phyloP scores from a whole-genome alignment of 1,140 invertebrate species.

The Tigriopus japonicus region DNA sequence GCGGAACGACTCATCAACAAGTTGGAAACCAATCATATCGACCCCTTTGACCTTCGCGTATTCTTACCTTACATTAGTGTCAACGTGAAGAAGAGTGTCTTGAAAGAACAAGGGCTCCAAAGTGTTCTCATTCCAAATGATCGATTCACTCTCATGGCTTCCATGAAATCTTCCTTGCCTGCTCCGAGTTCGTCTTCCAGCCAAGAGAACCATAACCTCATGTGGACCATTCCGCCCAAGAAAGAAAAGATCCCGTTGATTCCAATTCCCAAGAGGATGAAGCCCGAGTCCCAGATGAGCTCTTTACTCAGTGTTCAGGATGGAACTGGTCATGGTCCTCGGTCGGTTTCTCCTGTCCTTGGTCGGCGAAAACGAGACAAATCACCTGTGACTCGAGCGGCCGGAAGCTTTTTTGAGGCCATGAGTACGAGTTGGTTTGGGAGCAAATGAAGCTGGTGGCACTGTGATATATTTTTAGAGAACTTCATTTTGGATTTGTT shows the following conservation, averaged over 20 bases:
- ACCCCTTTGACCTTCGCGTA: neutral
- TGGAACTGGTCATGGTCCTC: too few species aligned
- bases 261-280: neutral
- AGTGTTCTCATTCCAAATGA: neutral
- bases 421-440: neutral
- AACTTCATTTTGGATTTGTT: too few species aligned
- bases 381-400: neutral
- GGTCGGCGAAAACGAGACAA: neutral
- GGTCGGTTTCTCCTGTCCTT: too few species aligned
- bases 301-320: too few species aligned
- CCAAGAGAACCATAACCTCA: too few species aligned
- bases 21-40: constrained; percentile 1
- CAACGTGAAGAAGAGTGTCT: neutral
- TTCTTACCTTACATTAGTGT: neutral
- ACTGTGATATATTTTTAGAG: too few species aligned
- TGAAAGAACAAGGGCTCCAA: neutral
- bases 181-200: too few species aligned
- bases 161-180: neutral
- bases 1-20: neutral
- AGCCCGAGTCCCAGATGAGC: neutral
- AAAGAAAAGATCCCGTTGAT: neutral
- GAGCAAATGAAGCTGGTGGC: neutral
- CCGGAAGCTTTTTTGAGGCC: neutral
- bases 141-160: neutral
- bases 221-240: too few species aligned